Percentiles rank a stretch among this genome's conserved stretches.
phyloP scores from a whole-genome alignment of 2,797 vertebrate genomes.

The Amblyopsis hoosieri region DNA sequence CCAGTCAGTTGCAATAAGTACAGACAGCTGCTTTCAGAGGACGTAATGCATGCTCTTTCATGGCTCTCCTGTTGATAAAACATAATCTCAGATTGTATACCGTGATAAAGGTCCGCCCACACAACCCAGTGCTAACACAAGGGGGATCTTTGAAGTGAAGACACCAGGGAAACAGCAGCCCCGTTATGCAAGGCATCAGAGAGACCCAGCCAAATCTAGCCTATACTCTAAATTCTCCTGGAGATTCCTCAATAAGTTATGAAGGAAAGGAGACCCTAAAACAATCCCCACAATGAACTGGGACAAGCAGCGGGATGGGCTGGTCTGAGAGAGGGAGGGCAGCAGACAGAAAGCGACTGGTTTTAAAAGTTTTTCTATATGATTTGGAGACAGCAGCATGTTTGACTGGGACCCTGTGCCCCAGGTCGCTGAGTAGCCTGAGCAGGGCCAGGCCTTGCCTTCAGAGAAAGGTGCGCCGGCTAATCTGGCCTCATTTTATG shows the following conservation, averaged over 20 bases:
- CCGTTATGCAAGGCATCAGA: conserved; percentile 60
- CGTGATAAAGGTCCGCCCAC: conserved; percentile 69
- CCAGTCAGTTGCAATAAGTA: conserved; percentile 55
- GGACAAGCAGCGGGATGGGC: conserved; percentile 25
- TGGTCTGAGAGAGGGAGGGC: conserved; percentile 37
- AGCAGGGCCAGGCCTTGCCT: conserved; percentile 55
- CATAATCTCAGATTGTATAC: conserved; percentile 62
- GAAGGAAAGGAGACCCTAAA: conserved; percentile 62
- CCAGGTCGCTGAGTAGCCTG: conserved; percentile 49
- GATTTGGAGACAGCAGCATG: conserved; percentile 59
- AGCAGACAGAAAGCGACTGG: conserved; percentile 47
- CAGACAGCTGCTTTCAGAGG: conserved; percentile 54
- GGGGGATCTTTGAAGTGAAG: conserved; percentile 68
- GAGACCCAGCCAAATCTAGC: conserved; percentile 53
- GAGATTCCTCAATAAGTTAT: conserved; percentile 79
- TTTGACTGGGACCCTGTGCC: conserved; percentile 49
- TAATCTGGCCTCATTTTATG: conserved; percentile 87
- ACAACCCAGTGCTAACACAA: conserved; percentile 65
- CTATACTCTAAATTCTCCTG: conserved; percentile 45
- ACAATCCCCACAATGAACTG: conserved; percentile 54
- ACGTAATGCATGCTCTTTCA: conserved; percentile 67
- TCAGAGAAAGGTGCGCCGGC: conserved; percentile 77
- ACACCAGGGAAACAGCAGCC: conserved; percentile 49
- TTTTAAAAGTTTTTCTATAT: conserved; percentile 65
- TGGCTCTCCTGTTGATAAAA: conserved; percentile 60